Percentiles rank a stretch among this genome's conserved stretches.
Evolutionary conservation across 2,797 vertebrate species (phyloP).

Genomic region (Mormyrops attenuatus): DNA sequence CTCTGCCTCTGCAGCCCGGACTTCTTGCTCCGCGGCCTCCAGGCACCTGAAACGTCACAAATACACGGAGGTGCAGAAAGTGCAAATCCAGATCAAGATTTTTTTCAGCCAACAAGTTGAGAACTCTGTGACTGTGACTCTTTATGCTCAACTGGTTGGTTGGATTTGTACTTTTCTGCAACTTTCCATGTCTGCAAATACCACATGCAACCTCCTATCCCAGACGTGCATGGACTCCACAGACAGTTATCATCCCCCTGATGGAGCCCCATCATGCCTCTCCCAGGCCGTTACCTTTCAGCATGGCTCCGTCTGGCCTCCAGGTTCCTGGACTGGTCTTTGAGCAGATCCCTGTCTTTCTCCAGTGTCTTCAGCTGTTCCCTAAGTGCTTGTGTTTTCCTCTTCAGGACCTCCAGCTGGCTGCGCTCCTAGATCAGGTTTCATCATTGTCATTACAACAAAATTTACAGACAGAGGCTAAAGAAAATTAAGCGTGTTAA

Average conservation of each 20-base stretch:
- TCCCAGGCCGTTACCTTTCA: slow-evolving; percentile 53
- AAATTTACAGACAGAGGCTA: background rate
- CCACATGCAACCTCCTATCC: background rate
- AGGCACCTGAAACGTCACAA: slow-evolving; percentile 50
- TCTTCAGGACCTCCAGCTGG: slow-evolving; percentile 46
- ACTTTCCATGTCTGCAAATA: background rate
- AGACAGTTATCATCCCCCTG: background rate
- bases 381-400: slow-evolving; percentile 46
- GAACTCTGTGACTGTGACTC: background rate
- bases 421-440: slow-evolving; percentile 33
- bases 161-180: background rate
- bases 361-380: slow-evolving; percentile 39
- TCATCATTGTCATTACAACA: background rate
- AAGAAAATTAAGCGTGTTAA: background rate
- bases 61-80: background rate
- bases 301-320: slow-evolving; percentile 59
- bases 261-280: background rate
- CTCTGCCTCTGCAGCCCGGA: slow-evolving; percentile 39
- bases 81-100: background rate
- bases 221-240: background rate
- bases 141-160: background rate
- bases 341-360: slow-evolving; percentile 56
- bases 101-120: background rate
- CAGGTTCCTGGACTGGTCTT: slow-evolving; percentile 55
- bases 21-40: slow-evolving; percentile 51